phyloP scores from a whole-genome alignment of 1,140 invertebrate genomes.

The Trichoplusia ni region DNA sequence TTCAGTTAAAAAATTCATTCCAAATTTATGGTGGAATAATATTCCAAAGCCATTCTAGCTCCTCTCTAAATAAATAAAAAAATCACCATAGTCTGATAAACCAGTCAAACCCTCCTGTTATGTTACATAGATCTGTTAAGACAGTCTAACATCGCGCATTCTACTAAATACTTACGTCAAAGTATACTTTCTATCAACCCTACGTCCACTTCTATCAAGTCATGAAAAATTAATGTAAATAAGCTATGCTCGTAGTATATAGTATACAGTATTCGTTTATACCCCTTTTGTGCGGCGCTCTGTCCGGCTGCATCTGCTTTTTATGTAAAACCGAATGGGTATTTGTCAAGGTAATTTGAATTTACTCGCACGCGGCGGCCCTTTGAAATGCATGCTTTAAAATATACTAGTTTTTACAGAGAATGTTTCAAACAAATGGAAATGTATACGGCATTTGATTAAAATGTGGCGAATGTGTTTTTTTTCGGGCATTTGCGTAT shows the following conservation, averaged over 20 bases:
- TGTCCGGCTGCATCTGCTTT: conserved; percentile 23
- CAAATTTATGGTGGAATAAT: too few species aligned
- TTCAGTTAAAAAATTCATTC: too few species aligned
- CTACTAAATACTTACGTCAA: too few species aligned
- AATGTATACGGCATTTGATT: background rate
- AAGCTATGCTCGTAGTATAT: background rate
- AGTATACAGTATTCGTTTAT: background rate
- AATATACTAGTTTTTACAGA: conserved; percentile 19
- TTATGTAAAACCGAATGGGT: conserved; percentile 26
- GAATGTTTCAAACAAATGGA: conserved; percentile 12
- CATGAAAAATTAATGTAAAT: too few species aligned
- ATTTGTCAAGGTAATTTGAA: conserved; percentile 35
- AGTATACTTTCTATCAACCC: too few species aligned
- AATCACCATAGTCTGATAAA: too few species aligned
- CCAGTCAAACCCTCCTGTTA: too few species aligned
- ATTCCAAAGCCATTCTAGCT: too few species aligned
- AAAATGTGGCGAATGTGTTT: conserved; percentile 2
- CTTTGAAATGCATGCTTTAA: conserved; percentile 26
- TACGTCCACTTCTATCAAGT: too few species aligned
- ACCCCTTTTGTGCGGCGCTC: conserved; percentile 5
- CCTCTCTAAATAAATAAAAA: too few species aligned
- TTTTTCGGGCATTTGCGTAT: conserved; percentile 1
- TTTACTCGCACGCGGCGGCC: conserved; percentile 23
- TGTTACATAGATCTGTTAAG: too few species aligned
- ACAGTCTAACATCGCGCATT: too few species aligned